Percentiles rank a stretch among this genome's conserved stretches.
Conservation (phyloP, 2,797 vertebrate species). For the Sphenopsis melanotis region DNA sequence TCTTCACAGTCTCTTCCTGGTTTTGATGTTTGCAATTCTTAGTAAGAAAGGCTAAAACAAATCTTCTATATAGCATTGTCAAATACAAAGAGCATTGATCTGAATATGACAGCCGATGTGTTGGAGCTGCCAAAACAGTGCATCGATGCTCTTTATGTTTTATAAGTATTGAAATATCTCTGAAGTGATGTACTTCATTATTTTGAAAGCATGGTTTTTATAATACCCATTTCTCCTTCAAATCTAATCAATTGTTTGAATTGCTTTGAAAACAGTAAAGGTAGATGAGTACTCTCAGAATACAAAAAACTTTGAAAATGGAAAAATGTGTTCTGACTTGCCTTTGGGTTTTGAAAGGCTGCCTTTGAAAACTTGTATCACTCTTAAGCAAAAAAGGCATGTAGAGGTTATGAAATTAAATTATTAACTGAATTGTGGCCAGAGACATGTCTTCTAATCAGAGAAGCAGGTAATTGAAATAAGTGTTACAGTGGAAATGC, state of each 20-base stretch:
- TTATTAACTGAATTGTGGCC: background rate
- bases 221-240: background rate
- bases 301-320: background rate
- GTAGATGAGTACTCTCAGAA: background rate
- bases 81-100: background rate
- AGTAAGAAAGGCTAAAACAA: background rate
- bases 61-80: background rate
- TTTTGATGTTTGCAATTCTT: background rate
- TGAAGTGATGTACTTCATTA: background rate
- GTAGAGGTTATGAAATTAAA: background rate
- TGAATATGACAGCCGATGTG: background rate
- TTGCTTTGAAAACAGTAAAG: background rate
- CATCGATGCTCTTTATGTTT: background rate
- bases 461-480: background rate
- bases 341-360: background rate
- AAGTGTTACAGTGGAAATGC: background rate
- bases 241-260: conserved; percentile 10
- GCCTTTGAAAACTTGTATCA: background rate
- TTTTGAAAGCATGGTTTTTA: background rate
- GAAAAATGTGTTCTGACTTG: background rate
- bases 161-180: conserved; percentile 12
- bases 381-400: background rate
- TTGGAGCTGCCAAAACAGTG: background rate
- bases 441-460: background rate
- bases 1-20: background rate